These are phyloP conservation scores for Oikopleura albicans DNA, from an alignment of 23 tunicate species.

Conservation along the genomic window DNA sequence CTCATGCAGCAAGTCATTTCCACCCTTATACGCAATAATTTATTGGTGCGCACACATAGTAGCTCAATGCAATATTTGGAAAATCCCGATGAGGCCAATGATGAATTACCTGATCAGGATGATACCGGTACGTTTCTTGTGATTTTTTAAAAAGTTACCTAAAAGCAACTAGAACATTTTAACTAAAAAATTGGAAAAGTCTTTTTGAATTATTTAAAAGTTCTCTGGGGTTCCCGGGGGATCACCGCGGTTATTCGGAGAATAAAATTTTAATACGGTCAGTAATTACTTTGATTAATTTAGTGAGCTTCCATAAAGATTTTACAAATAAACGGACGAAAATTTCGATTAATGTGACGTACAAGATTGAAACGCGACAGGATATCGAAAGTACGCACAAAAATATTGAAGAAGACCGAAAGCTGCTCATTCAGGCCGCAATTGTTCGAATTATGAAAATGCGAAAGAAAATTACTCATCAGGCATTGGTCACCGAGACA, in stretches of 20 bases:
- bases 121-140: not conserved
- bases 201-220: not conserved
- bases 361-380: constrained; percentile 49
- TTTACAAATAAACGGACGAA: constrained; percentile 86
- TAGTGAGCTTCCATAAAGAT: not conserved
- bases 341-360: constrained; percentile 7
- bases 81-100: not conserved
- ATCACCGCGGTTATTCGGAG: no score
- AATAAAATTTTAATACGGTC: no score
- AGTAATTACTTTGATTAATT: no score
- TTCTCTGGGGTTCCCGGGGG: no score
- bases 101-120: not conserved
- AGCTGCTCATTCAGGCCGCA: constrained; percentile 86
- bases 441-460: constrained; percentile 97
- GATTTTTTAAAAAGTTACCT: no score
- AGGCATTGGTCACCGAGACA: constrained; percentile 62
- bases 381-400: constrained; percentile 71
- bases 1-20: not conserved
- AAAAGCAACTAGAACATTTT: no score
- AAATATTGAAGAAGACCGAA: constrained; percentile 79
- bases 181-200: no score
- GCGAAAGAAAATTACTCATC: constrained; percentile 80
- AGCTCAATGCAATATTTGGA: not conserved
- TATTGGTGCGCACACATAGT: not conserved
- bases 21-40: no score